Conservation (phyloP, 1,140 invertebrate species). For the Acarapis woodi region DNA sequence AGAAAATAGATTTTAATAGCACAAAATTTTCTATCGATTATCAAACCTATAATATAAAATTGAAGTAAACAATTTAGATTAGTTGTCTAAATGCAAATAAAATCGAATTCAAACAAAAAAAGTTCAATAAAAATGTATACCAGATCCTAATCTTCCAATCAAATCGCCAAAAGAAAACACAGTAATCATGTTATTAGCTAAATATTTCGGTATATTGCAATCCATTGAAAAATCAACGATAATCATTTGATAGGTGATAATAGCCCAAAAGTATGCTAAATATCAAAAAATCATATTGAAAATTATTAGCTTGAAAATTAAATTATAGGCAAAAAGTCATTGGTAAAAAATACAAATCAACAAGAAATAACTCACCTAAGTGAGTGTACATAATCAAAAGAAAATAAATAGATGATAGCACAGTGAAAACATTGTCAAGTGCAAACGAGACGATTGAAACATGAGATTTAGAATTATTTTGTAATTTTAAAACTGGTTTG, state of each 20-base stretch:
- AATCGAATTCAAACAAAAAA: too few relatives aligned
- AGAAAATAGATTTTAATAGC: not conserved
- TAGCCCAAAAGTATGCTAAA: conserved; percentile 4
- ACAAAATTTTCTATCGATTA: not conserved
- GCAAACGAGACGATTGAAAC: too few relatives aligned
- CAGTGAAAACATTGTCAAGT: too few relatives aligned
- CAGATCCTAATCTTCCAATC: conserved; percentile 2
- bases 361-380: not conserved
- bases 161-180: conserved; percentile 1
- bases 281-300: not conserved
- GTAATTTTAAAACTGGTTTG: too few relatives aligned
- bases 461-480: too few relatives aligned
- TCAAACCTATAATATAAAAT: too few relatives aligned
- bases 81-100: too few relatives aligned
- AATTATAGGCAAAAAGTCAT: too few relatives aligned
- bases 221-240: conserved; percentile 1
- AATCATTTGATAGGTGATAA: conserved; percentile 3
- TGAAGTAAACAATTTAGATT: too few relatives aligned
- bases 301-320: not conserved
- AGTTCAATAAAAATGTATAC: too few relatives aligned
- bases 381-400: too few relatives aligned
- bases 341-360: not conserved
- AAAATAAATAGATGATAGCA: too few relatives aligned
- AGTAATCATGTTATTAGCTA: not conserved
- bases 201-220: not conserved